Base-by-base conservation (phyloP, 2,113 vertebrate species). In the Microcebus griseorufus region DNA sequence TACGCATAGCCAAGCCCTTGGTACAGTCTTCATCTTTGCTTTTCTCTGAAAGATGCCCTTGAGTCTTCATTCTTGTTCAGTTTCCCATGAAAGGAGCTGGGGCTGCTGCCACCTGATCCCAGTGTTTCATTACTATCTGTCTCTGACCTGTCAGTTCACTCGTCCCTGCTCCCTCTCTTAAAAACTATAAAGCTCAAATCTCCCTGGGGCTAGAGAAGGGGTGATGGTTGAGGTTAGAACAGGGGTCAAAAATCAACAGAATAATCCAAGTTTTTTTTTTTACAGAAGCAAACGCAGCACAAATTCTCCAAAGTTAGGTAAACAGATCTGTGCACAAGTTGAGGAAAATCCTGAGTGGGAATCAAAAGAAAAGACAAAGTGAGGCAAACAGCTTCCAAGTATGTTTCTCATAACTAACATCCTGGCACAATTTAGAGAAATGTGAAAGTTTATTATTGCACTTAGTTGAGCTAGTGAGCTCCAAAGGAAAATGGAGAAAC, bases 31-130 rank as follows among this genome's bases (percentile, higher is more conserved):
- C 73, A 45, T 55, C 34, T 3, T 2, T 23, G 67, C 39, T 39
- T 39, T 72, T 67, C 34, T 58, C 70, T 51, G 48, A 13, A 23
- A 87, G 60, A 70, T 25, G 79, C 16, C 83, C 92, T 80, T 25
- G 80, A 89, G 93, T 65, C 79, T 72, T 93, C 1, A 3, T 79
- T 93, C n/a, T n/a, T 96, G 79, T 82, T 97, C 93, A 78, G 90
- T 53, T 76, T 94, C 94, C 80, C 91, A 60, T 96, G 96, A 93
- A 94, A 96, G 60, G 39, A 53, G 78, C 32, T 14, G 37, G 87
- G 62, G 88, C 51, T 22, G 45, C 69, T 27, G 9, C 83, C 78
- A 16, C 64, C 75, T 94, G 90, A 92, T 87, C 58, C 89, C 69
- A 76, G 65, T 29, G n/a, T 88, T 78, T 90, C 95, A 80, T 98